Evolutionary conservation across 2,113 vertebrate species (phyloP).

Genomic region (Ictalurus punctatus): DNA sequence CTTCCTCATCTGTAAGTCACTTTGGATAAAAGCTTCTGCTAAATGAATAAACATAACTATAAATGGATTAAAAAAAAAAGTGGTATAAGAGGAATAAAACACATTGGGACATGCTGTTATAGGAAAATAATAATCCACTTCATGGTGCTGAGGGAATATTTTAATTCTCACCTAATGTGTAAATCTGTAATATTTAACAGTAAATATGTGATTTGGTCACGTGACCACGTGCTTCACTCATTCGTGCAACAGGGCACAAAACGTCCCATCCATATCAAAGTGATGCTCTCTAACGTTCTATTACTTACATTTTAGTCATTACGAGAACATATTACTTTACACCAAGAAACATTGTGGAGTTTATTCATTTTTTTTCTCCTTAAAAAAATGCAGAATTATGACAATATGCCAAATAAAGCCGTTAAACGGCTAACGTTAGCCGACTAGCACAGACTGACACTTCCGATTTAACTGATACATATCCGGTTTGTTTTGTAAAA

Average conservation of each 20-base stretch:
- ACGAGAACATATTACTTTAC: not conserved
- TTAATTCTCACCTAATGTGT: not conserved
- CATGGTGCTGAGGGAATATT: not conserved
- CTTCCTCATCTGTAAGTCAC: too few species aligned
- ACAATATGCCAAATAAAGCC: too few species aligned
- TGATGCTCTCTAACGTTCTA: not conserved
- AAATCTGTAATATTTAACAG: not conserved
- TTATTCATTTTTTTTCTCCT: not conserved
- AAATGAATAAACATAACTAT: not conserved
- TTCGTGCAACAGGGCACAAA: not conserved
- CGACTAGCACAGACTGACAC: not conserved
- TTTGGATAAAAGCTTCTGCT: too few species aligned
- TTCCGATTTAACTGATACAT: not conserved
- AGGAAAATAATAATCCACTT: not conserved
- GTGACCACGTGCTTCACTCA: not conserved
- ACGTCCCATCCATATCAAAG: not conserved
- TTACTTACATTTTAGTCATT: not conserved
- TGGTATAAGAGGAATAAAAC: not conserved
- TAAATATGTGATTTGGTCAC: not conserved
- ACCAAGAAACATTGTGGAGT: not conserved
- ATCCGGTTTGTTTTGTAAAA: not conserved
- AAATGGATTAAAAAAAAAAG: not conserved
- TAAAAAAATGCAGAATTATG: too few species aligned
- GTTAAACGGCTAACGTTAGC: not conserved
- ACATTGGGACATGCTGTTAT: not conserved